phyloP scores from a whole-genome alignment of 1,140 invertebrate genomes.

The Stratiolaelaps scimitus region DNA sequence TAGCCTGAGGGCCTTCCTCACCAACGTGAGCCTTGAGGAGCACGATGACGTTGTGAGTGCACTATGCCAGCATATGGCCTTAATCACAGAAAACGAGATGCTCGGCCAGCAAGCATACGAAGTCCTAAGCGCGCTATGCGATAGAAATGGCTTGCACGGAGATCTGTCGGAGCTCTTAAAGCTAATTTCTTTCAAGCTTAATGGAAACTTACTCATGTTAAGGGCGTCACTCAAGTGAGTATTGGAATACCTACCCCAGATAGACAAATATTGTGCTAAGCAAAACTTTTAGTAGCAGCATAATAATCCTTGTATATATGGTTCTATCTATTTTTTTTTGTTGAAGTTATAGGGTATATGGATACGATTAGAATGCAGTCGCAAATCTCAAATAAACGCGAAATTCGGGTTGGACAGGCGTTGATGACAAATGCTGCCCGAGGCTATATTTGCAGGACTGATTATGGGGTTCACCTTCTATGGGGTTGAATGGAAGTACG shows the following conservation, averaged over 20 bases:
- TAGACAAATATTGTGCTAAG: conserved; percentile 5
- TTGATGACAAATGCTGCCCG: too few relatives aligned
- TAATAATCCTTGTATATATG: conserved; percentile 1
- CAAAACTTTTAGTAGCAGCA: too few relatives aligned
- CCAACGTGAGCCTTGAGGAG: neutral
- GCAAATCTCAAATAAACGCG: too few relatives aligned
- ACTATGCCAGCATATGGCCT: conserved; percentile 6
- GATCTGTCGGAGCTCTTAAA: neutral
- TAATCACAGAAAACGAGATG: neutral
- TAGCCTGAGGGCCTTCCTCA: neutral
- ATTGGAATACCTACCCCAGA: too few relatives aligned
- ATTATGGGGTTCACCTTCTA: too few relatives aligned
- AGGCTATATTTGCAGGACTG: too few relatives aligned
- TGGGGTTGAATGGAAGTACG: too few relatives aligned
- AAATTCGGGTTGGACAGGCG: too few relatives aligned
- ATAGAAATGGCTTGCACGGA: neutral
- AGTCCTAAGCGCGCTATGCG: neutral
- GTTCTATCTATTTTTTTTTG: neutral
- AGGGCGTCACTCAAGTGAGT: conserved; percentile 1
- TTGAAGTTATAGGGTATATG: neutral
- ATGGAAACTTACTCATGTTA: neutral
- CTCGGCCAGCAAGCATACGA: neutral
- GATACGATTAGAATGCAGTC: too few relatives aligned
- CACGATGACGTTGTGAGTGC: neutral
- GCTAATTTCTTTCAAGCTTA: neutral